A percentile compares a stretch with the other conserved stretches of the same genome.
These are phyloP conservation scores for Eudemis profundana DNA, from an alignment of 2,888 invertebrate genomes.

Conservation along the genomic window DNA sequence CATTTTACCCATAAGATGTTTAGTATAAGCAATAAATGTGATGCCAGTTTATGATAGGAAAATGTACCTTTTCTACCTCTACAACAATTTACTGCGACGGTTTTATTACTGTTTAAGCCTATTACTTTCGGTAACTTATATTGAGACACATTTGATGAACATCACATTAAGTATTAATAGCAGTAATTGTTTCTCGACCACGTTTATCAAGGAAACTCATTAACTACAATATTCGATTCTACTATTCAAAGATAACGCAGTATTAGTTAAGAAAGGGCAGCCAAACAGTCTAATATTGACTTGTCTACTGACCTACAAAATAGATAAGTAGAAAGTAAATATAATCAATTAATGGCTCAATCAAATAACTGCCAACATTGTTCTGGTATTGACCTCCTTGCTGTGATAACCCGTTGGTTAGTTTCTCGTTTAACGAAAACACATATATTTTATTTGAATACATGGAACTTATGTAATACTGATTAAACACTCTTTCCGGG, in stretches of 20 bases:
- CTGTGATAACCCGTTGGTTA: slow-evolving; percentile 2
- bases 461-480: no score
- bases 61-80: no score
- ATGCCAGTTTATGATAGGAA: no score
- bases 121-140: no score
- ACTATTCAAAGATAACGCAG: slow-evolving; percentile 52
- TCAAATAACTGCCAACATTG: slow-evolving; percentile 71
- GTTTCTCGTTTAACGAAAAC: neutral
- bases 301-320: slow-evolving; percentile 74
- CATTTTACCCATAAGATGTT: no score
- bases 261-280: slow-evolving; percentile 59
- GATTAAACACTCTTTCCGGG: no score
- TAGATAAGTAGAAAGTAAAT: slow-evolving; percentile 80
- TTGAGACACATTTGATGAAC: neutral
- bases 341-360: slow-evolving; percentile 74
- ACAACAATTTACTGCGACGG: no score
- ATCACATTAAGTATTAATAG: no score
- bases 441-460: neutral
- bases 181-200: neutral
- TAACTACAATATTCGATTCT: slow-evolving; percentile 16
- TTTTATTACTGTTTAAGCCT: no score
- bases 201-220: slow-evolving; percentile 24
- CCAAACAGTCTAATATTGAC: slow-evolving; percentile 64
- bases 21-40: no score
- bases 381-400: slow-evolving; percentile 75